Conservation (phyloP, 2,797 vertebrate species). For the Tinamus major region DNA sequence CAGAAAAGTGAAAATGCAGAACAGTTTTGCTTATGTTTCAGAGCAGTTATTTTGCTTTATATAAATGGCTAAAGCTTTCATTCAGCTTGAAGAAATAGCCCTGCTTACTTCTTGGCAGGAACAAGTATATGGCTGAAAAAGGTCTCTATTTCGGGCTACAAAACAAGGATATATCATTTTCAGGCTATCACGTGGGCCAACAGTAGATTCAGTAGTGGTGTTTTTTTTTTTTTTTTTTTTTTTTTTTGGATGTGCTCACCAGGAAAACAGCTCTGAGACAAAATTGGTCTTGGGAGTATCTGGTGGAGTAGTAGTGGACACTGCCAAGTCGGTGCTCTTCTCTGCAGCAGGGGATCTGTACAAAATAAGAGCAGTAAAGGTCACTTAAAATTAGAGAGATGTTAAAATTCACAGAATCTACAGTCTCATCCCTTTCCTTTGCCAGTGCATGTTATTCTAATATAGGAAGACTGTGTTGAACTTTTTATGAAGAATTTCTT, state of each 20-base stretch:
- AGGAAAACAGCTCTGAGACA: conserved; percentile 1
- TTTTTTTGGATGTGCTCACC: neutral
- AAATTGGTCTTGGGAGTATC: neutral
- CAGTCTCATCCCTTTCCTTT: neutral
- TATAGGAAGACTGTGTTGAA: neutral
- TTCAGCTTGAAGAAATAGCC: neutral
- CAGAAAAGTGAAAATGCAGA: neutral
- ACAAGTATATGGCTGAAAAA: neutral
- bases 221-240: neutral
- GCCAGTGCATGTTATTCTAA: neutral
- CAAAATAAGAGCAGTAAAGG: neutral
- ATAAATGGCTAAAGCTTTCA: neutral
- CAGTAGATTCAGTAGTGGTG: neutral
- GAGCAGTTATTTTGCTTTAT: neutral
- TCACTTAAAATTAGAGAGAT: neutral
- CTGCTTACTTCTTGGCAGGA: neutral
- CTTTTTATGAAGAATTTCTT: neutral
- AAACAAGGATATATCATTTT: neutral
- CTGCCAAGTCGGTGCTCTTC: rapidly evolving
- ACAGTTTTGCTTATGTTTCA: neutral
- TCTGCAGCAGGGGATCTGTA: neutral
- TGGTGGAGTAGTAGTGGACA: neutral
- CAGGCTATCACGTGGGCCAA: neutral
- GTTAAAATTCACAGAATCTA: neutral
- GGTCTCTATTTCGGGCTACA: neutral